Conservation (phyloP, 2,797 vertebrate species). For the Halcyon smyrnensis region DNA sequence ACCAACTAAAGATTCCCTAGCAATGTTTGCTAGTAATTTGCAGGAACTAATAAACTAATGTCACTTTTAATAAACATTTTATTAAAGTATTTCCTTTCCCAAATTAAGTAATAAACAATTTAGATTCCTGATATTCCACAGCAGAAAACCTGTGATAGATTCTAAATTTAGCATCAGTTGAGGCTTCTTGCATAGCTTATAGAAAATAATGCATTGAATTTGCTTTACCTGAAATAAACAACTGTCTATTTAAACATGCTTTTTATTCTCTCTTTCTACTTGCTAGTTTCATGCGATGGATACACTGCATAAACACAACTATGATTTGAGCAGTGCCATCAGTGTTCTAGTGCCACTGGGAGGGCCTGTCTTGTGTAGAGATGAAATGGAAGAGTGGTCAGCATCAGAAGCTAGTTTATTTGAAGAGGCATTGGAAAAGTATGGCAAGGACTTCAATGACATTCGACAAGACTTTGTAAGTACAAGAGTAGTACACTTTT, state of each 20-base stretch:
- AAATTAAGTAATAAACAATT: neutral
- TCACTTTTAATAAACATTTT: neutral
- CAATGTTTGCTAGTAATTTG: neutral
- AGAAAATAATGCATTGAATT: neutral
- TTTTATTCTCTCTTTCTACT: neutral
- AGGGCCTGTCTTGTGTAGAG: constrained; percentile 93
- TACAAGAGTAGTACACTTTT: neutral
- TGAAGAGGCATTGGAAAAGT: constrained; percentile 96
- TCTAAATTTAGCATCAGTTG: neutral
- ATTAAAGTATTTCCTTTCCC: neutral
- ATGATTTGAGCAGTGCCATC: constrained; percentile 93
- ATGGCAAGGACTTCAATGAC: constrained; percentile 98
- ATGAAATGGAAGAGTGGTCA: constrained; percentile 99
- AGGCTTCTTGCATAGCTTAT: neutral
- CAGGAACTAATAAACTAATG: neutral
- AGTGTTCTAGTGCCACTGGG: constrained; percentile 93
- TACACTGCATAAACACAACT: constrained; percentile 92
- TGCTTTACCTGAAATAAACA: neutral
- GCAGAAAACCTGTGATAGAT: neutral
- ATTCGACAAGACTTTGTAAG: constrained; percentile 99
- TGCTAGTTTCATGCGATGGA: constrained; percentile 96
- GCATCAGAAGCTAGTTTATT: constrained; percentile 96
- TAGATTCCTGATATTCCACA: neutral
- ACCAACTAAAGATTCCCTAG: neutral
- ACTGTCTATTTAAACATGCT: neutral